phyloP scores from a whole-genome alignment of 2,113 vertebrate genomes.

The Clarias batrachus region DNA sequence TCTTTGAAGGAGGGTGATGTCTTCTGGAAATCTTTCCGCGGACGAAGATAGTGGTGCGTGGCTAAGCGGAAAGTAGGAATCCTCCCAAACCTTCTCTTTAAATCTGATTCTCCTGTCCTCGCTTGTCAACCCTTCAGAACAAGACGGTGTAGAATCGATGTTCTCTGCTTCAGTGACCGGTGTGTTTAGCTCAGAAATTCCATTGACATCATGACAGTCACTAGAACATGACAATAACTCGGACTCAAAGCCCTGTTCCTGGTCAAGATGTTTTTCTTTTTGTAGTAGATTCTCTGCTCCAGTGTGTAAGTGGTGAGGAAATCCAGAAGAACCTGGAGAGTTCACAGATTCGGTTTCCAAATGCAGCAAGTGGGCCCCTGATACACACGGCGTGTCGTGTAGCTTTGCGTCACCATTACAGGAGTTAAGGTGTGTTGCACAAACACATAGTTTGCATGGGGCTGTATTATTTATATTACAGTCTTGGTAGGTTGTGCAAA shows the following conservation, averaged over 20 bases:
- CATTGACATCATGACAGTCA: conserved; percentile 13
- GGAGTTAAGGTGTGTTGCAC: conserved; percentile 22
- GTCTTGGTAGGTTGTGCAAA: background rate
- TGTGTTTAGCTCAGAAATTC: conserved; percentile 21
- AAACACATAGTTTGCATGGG: background rate
- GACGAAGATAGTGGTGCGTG: conserved; percentile 24
- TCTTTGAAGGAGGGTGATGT: background rate
- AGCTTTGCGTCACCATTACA: conserved; percentile 31
- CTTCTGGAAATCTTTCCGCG: conserved; percentile 28
- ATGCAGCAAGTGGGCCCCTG: conserved; percentile 5
- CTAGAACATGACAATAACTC: background rate
- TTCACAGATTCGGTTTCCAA: conserved; percentile 39
- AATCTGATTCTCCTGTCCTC: background rate
- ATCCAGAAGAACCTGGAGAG: conserved; percentile 43
- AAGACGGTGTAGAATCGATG: background rate
- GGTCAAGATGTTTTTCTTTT: background rate
- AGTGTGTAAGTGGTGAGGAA: background rate
- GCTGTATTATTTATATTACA: background rate
- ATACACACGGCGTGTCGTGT: conserved; percentile 28
- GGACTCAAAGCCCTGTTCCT: background rate
- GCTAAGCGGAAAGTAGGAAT: background rate
- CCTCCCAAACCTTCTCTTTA: background rate
- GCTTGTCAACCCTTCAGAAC: no score
- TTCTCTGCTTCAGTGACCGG: background rate
- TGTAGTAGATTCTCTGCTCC: background rate